Base-by-base conservation (phyloP, 2,888 invertebrate species). In the Clepsis dumicolana region DNA sequence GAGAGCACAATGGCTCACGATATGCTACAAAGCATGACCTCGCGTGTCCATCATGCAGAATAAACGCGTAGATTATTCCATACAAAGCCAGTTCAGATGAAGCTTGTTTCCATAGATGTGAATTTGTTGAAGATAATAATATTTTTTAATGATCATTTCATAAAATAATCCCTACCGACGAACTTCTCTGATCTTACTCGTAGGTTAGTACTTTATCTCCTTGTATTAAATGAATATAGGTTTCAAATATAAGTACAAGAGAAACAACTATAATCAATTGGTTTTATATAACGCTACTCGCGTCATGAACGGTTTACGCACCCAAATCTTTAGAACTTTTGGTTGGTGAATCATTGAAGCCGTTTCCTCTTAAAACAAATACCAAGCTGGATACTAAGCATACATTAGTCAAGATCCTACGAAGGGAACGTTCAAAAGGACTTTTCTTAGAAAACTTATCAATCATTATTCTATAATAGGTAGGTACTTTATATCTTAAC, bases 21-120 rank as follows among this genome's bases (percentile, higher is more conserved):
- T 79, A 77, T 74, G 73, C 73, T 75, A 81, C 81, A 82, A 79
- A 75, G 78, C 72, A 74, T 85, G 89, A 87, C 89, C 90, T 89
- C 88, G 82, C 77, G 18, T 52, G 76, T 80, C 79, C 79, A 86
- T 88, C 89, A 84, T 86, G 70, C 75, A 70, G 71, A 77, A 80
- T 81, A 81, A 83, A 81, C 82, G 81, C 82, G 82, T 78, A 82
- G 78, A 79, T 76, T 74, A 75, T 74, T 72, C 18, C 18, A 18
- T 63, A 52, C 27, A 18, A 12, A 59, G 53, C 41, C 41, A 53
- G 21, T 62, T 56, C 27, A 60, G 61, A 53, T 8, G 32, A 50
- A 38, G 83, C 85, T 84, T 82, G 83, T 74, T 77, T 80, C 75
- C 77, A 78, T 4, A 32, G 29, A 18, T 32, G 10, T 32, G 18